Evolutionary conservation across 1,140 invertebrate species (phyloP), one percentile per base, ranked within the genome.

Genomic region (Sipha flava): DNA sequence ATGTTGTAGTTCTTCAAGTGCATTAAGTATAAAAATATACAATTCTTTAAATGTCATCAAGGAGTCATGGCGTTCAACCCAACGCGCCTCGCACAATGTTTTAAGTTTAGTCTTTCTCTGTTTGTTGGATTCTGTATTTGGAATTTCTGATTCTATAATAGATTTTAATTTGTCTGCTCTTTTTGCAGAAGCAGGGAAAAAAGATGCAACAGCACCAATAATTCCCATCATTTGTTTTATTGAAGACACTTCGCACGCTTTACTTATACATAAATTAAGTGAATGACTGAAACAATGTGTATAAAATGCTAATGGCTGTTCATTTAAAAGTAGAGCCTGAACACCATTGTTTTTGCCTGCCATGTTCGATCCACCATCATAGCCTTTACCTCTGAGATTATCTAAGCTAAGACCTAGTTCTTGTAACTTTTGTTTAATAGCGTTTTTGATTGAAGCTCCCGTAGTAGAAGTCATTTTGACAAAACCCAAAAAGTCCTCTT

Each of bases 311-410:
- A 72, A 34, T 37, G 73, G 29, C 68, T 72, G 68, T 49, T 72
- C 23, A 16, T 72, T 72, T 72, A 31, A 29, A 77, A 77, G 37
- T 40, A 57, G 21, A 66, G 70, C 54, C 40, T 81, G 72, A 54
- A 81, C 82, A 81, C 81, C 83, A 80, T 82, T 81, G 31, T 83
- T 83, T 64, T 81, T 45, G 47, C 82, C 84, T 80, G 82, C 82
- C 84, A 85, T 84, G 23, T 80, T 81, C 54, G 82, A 79, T 40
- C 84, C 84, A n/a, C 84, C 84, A 81, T 84, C 83, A 49, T 84
- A 85, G 37, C 82, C 83, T 83, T 85, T 83, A 29, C 82, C 83
- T 43, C 54, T 52, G 16, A 79, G 12, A 21, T 83, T 82, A 26
- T 64, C 62, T 73, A 82, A 81, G 47, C 83, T 81, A 75, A 84